Conservation (phyloP, 2,113 vertebrate species). For the Neodontobutis hainanensis region DNA sequence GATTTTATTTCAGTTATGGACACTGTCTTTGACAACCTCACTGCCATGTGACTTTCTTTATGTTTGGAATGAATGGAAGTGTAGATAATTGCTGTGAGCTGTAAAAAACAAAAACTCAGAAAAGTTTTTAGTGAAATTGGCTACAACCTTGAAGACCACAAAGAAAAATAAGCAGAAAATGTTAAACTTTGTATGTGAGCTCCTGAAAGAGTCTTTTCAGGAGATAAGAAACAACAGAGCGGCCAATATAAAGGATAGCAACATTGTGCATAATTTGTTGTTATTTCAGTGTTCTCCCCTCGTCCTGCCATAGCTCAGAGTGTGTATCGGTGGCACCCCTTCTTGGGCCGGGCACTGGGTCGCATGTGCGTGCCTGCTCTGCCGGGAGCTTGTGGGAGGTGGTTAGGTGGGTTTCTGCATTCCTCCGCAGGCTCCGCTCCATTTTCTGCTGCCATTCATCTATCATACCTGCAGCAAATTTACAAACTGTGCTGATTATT, state of each 20-base stretch:
- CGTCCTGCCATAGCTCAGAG: not conserved
- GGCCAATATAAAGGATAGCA: not conserved
- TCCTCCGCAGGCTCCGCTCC: conserved; percentile 60
- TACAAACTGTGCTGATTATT: conserved; percentile 34
- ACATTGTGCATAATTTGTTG: not conserved
- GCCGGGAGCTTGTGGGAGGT: conserved; percentile 54
- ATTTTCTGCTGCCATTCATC: conserved; percentile 59
- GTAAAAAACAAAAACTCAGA: too few species aligned
- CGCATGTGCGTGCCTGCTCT: conserved; percentile 68
- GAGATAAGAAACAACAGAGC: not conserved
- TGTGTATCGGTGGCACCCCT: conserved; percentile 36
- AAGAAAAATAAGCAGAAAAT: not conserved
- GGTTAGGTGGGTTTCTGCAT: conserved; percentile 67
- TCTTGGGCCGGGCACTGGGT: conserved; percentile 39
- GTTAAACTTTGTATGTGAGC: too few species aligned
- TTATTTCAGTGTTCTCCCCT: not conserved
- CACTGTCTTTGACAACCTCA: too few species aligned
- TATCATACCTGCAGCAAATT: conserved; percentile 31
- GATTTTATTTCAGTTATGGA: too few species aligned
- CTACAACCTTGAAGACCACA: not conserved
- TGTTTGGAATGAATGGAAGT: too few species aligned
- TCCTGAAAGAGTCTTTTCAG: not conserved
- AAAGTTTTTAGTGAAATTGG: too few species aligned
- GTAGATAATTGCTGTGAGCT: too few species aligned
- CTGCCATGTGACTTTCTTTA: too few species aligned